Percentiles rank a stretch among this genome's conserved stretches.
phyloP scores from a whole-genome alignment of 2,888 invertebrate genomes.

The Escarpia spicata region DNA sequence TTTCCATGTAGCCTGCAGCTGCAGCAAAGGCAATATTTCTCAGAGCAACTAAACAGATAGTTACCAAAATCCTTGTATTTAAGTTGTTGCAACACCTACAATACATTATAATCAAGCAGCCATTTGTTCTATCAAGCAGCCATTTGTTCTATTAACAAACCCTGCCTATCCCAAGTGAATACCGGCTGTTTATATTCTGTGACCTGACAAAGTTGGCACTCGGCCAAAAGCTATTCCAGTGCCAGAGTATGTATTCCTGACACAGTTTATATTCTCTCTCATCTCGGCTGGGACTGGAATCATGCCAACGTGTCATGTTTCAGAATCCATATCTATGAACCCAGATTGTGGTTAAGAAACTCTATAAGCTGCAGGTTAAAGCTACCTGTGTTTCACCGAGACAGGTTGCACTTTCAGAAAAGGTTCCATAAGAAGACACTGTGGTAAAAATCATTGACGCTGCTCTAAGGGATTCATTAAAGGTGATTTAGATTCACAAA shows the following conservation, averaged over 20 bases:
- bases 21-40: no score
- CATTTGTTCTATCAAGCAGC: background rate
- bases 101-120: background rate
- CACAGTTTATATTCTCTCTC: background rate
- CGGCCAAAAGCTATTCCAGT: background rate
- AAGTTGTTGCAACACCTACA: background rate
- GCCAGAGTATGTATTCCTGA: background rate
- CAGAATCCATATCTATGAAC: background rate
- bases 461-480: background rate
- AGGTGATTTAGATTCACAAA: background rate
- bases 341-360: conserved; percentile 13
- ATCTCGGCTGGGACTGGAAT: background rate
- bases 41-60: no score
- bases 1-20: no score
- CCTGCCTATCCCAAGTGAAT: background rate
- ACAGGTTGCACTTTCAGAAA: no score
- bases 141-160: background rate
- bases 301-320: background rate
- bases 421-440: no score
- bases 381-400: no score
- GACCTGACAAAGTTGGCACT: background rate
- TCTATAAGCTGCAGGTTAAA: background rate
- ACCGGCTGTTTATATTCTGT: background rate
- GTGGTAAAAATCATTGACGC: no score
- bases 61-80: background rate